These are phyloP conservation scores for Tyrophagus putrescentiae DNA, from an alignment of 1,140 invertebrate species.

Conservation along the genomic window DNA sequence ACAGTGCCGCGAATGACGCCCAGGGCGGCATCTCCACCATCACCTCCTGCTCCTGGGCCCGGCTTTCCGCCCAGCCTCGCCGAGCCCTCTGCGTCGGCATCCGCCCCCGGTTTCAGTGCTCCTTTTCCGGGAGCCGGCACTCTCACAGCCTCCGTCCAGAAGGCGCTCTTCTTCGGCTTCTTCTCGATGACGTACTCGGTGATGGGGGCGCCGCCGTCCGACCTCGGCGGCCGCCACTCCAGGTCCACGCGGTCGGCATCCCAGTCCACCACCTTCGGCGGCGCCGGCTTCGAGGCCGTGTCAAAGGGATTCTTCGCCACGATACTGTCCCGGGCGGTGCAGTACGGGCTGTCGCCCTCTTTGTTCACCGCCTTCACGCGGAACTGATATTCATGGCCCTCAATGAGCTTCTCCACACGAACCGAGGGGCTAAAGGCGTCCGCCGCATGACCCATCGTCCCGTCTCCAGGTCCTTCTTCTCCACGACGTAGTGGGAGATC, in stretches of 20 bases:
- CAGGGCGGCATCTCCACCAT: not conserved
- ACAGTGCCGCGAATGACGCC: slow-evolving; percentile 35
- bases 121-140: slow-evolving; percentile 49
- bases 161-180: slow-evolving; percentile 71
- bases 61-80: not conserved
- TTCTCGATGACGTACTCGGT: slow-evolving; percentile 91
- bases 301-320: slow-evolving; percentile 90
- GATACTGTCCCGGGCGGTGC: slow-evolving; percentile 73
- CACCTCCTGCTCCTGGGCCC: not conserved
- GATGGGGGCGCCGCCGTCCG: slow-evolving; percentile 83
- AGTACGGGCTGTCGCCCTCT: slow-evolving; percentile 91
- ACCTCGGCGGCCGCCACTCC: slow-evolving; percentile 62
- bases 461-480: slow-evolving; percentile 82
- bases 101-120: no score
- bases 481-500: slow-evolving; percentile 91
- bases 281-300: slow-evolving; percentile 70
- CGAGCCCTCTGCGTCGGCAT: not conserved
- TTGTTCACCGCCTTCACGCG: slow-evolving; percentile 93
- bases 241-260: slow-evolving; percentile 76
- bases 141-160: slow-evolving; percentile 63
- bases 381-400: slow-evolving; percentile 86
- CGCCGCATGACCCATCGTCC: slow-evolving; percentile 90
- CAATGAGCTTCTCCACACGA: slow-evolving; percentile 74
- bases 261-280: slow-evolving; percentile 85
- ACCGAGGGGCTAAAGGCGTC: slow-evolving; percentile 50